Evolutionary conservation across 2,113 vertebrate genomes (phyloP).

Genomic region (Chelonoidis abingdonii): DNA sequence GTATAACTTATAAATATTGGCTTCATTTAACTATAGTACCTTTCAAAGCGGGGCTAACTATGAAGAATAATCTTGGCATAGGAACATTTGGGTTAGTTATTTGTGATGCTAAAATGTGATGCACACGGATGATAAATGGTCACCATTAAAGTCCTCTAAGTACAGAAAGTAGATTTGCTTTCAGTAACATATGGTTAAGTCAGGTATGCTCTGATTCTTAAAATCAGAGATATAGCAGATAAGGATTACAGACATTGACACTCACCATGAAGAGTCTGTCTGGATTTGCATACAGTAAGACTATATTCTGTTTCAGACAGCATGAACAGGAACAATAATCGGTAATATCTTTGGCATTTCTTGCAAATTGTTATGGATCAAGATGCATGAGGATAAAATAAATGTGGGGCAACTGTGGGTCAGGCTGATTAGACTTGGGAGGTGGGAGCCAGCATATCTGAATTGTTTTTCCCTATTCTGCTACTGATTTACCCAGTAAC

Average conservation of each 20-base stretch:
- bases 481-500: not conserved
- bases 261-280: not conserved
- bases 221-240: not conserved
- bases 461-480: not conserved
- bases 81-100: not conserved
- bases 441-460: not conserved
- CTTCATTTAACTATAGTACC: not conserved
- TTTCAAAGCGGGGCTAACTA: not conserved
- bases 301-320: not conserved
- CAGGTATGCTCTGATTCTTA: conserved; percentile 6
- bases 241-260: not conserved
- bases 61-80: not conserved
- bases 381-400: not conserved
- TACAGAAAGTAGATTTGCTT: not conserved
- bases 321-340: not conserved
- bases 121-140: not conserved
- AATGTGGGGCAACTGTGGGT: not conserved
- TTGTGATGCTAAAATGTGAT: not conserved
- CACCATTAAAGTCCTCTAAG: not conserved
- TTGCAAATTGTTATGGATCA: accelerated
- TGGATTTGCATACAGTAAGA: not conserved
- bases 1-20: not conserved
- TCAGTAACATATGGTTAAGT: not conserved
- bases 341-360: not conserved
- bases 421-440: not conserved